phyloP scores from a whole-genome alignment of 2,888 invertebrate genomes.

The Mesoligia furuncula region DNA sequence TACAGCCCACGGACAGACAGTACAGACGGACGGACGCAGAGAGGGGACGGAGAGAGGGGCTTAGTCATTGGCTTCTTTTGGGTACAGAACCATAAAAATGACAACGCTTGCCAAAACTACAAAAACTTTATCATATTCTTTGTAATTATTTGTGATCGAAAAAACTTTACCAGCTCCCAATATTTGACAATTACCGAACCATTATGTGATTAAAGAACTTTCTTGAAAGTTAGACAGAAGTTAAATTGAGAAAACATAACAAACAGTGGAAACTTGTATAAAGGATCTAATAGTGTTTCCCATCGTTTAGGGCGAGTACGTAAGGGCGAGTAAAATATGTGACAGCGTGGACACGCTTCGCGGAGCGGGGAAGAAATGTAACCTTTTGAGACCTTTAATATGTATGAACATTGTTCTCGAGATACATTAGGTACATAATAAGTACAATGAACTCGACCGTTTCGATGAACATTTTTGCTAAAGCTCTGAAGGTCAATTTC shows the following conservation, averaged over 20 bases:
- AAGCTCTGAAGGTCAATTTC: neutral
- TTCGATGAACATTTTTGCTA: constrained; percentile 19
- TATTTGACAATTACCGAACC: constrained; percentile 60
- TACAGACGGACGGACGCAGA: too few relatives aligned
- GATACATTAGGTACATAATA: constrained; percentile 56
- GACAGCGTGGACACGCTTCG: constrained; percentile 84
- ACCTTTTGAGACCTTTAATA: constrained; percentile 77
- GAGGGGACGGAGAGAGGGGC: too few relatives aligned
- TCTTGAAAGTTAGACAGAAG: constrained; percentile 52
- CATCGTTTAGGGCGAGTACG: constrained; percentile 71
- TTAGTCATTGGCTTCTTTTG: too few relatives aligned
- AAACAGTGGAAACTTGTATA: constrained; percentile 65
- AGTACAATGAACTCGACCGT: constrained; percentile 43
- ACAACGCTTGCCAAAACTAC: neutral
- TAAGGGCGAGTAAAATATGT: constrained; percentile 84
- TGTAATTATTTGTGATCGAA: constrained; percentile 39
- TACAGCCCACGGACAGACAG: too few relatives aligned
- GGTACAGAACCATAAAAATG: neutral
- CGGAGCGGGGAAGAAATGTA: constrained; percentile 85
- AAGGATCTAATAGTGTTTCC: constrained; percentile 68
- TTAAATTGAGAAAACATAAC: constrained; percentile 67
- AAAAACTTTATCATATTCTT: constrained; percentile 6
- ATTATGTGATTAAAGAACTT: constrained; percentile 51
- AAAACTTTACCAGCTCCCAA: constrained; percentile 39
- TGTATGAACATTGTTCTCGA: constrained; percentile 69